Evolutionary conservation across 2,797 vertebrate species (phyloP).

Genomic region (Poecilia gillii): DNA sequence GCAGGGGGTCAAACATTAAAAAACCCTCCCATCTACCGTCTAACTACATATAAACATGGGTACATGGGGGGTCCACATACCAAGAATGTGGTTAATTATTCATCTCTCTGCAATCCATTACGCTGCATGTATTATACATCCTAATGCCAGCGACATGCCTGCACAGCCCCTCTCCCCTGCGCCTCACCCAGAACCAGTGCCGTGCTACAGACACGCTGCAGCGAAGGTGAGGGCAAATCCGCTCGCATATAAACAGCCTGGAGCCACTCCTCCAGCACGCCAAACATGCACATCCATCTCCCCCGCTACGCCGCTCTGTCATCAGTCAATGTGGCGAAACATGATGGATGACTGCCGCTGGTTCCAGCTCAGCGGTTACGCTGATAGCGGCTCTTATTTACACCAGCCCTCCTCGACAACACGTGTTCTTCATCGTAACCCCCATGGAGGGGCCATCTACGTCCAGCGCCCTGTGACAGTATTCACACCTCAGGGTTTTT

Average conservation of each 20-base stretch:
- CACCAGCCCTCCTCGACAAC: background rate
- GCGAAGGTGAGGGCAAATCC: conserved; percentile 1
- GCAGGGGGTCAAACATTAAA: conserved; percentile 24
- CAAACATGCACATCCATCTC: conserved; percentile 11
- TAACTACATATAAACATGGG: conserved; percentile 10
- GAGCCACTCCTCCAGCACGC: conserved; percentile 8
- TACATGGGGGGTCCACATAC: conserved; percentile 51
- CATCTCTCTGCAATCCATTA: conserved; percentile 79
- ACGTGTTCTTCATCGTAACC: background rate
- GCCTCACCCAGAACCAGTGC: conserved; percentile 47
- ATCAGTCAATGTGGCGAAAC: conserved; percentile 29
- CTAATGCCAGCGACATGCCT: conserved; percentile 60
- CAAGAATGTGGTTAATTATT: conserved; percentile 82
- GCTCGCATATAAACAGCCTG: conserved; percentile 10
- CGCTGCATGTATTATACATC: conserved; percentile 80
- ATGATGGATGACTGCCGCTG: conserved; percentile 39
- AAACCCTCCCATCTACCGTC: background rate
- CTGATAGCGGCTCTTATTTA: conserved; percentile 13
- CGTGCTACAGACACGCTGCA: conserved; percentile 28
- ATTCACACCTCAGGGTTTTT: background rate
- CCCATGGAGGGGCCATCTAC: background rate
- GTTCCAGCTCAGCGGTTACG: conserved; percentile 24
- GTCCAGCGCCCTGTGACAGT: background rate
- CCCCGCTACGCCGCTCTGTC: background rate
- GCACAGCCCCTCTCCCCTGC: conserved; percentile 52